Evolutionary conservation across 2,113 vertebrate species (phyloP).

Genomic region (Oceanodroma tethys): DNA sequence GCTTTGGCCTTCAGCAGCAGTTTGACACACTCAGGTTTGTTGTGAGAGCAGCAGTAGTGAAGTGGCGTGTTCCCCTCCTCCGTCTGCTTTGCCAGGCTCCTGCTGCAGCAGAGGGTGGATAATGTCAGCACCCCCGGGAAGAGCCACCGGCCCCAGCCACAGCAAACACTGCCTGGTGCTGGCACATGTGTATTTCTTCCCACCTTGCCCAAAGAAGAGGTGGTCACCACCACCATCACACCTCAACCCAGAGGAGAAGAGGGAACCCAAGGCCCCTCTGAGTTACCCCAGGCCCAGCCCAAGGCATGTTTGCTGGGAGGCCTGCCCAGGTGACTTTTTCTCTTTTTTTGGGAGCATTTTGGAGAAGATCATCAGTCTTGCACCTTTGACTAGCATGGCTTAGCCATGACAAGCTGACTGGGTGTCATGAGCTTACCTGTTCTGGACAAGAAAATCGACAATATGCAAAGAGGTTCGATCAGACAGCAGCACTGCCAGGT

Average conservation of each 20-base stretch:
- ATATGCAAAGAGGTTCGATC: constrained; percentile 74
- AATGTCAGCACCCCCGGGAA: not conserved
- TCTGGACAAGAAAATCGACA: constrained; percentile 76
- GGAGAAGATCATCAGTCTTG: not conserved
- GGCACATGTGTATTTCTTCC: not conserved
- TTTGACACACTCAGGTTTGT: constrained; percentile 73
- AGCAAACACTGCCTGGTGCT: not conserved
- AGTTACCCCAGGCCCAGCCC: too few relatives aligned
- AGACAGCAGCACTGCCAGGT: constrained; percentile 70
- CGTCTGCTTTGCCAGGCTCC: constrained; percentile 64
- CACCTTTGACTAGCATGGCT: not conserved
- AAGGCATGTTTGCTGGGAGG: not conserved
- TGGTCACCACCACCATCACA: not conserved
- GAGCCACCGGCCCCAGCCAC: not conserved
- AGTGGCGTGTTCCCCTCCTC: constrained; percentile 62
- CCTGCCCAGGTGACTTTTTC: not conserved
- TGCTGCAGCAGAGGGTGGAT: constrained; percentile 5
- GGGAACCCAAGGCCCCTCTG: not conserved
- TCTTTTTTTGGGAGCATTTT: not conserved
- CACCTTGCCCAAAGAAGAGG: not conserved
- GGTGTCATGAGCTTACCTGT: constrained; percentile 62
- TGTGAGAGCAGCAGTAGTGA: constrained; percentile 75
- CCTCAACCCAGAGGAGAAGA: not conserved
- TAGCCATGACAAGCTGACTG: not conserved
- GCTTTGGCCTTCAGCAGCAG: constrained; percentile 74